Base-by-base conservation (phyloP, 2,113 vertebrate species). In the Circaetus cinerascens region DNA sequence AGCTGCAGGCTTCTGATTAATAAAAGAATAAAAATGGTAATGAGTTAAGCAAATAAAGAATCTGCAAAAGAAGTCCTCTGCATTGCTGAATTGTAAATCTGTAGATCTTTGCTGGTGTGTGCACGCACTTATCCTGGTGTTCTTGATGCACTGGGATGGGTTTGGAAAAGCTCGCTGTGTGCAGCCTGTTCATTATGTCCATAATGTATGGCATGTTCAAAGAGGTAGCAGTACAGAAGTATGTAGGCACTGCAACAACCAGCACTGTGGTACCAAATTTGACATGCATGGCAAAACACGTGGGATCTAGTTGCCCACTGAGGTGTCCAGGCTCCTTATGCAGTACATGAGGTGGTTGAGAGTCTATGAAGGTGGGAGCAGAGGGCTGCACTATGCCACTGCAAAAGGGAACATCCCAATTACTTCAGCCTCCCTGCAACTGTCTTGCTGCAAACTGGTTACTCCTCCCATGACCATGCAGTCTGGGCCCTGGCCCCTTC, bases 181-280 rank as follows among this genome's bases (percentile, higher is more conserved):
- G 60, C 38, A 36, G 38, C 34, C 64, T 34, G 38, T 27, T n/a
- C 29, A 1, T 9, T 12, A 68, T 18, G 45, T 45, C 45, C 22
- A 1, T 13, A 8, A 11, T 2, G 11, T 32, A 4, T 5, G 46
- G 34, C 1, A 1, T 12, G 27, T 32, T 18, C 38, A 30, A 5
- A n/a, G 51, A 20, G 51, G 41, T 1, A 23, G 41, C n/a, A 11
- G 23, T 22, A 7, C 43, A 29, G 34, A 12, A 25, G 32, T 6
- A 7, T 2, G 27, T 23, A 12, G 25, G 67, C n/a, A 10, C 23
- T 10, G 46, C 66, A 63, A 21, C 56, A 19, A 5, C 15, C 43
- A 7, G 72, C 36, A 3, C 27, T 9, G 40, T 8, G 15, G 53
- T 36, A 13, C 51, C 62, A 50, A 1, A n/a, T 50, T 27, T 41